Evolutionary conservation across 2,797 vertebrate species (phyloP).

Genomic region (Myiothlypis coronata): DNA sequence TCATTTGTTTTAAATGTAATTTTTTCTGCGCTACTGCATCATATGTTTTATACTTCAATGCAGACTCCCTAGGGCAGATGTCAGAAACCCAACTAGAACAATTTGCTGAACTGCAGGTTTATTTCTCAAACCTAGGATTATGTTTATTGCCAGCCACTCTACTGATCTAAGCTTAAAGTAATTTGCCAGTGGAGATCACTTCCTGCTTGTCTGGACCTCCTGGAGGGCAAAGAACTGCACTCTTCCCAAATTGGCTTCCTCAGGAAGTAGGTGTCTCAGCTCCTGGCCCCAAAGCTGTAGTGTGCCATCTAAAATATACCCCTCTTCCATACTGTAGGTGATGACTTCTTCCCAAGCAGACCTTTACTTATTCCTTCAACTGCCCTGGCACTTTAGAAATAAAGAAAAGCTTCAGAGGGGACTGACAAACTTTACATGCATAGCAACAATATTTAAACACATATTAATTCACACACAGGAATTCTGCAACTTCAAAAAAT

Average conservation of each 20-base stretch:
- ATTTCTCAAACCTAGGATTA: background rate
- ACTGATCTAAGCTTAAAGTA: background rate
- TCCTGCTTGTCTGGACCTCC: background rate
- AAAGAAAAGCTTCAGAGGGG: background rate
- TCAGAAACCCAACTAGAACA: background rate
- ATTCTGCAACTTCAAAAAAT: background rate
- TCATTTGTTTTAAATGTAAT: background rate
- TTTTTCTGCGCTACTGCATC: background rate
- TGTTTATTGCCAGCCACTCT: background rate
- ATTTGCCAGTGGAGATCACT: background rate
- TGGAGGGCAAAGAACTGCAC: background rate
- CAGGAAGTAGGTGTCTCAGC: background rate
- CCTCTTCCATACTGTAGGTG: background rate
- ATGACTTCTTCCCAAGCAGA: background rate
- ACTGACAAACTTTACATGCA: background rate
- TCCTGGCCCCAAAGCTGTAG: background rate
- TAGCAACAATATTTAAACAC: background rate
- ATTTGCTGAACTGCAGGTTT: background rate
- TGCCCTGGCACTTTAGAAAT: background rate
- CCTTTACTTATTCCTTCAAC: background rate
- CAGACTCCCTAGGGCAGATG: background rate
- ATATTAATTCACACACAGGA: background rate
- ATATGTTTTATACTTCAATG: background rate
- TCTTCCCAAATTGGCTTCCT: background rate
- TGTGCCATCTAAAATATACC: background rate